Evolutionary conservation across 2,888 invertebrate genomes (phyloP), one percentile per base, ranked within the genome.

Genomic region (Cremastinae sp.): DNA sequence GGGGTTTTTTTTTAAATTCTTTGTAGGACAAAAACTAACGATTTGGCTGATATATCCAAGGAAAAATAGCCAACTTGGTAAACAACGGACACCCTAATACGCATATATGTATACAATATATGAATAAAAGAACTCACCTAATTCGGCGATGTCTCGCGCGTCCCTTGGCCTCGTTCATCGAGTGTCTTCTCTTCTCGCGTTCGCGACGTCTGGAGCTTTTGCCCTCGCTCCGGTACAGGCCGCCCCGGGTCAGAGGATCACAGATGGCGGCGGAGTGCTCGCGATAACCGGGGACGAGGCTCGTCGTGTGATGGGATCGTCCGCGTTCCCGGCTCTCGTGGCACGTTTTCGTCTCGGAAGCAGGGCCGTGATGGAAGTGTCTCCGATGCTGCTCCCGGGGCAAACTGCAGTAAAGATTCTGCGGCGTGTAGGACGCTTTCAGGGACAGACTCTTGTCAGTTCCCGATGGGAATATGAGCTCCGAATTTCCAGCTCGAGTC

Each of bases 331-430:
- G 62, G 7, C 68, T 45, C 43, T 71, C 70, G 68, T 78, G 51
- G 51, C 43, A 49, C 36, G 64, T 28, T 49, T 76, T 78, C 56
- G 38, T 56, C 20, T 70, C 34, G 28, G 73, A 65, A 12, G 69
- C 78, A 16, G n/a, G n/a, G n/a, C n/a, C n/a, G n/a, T n/a, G n/a
- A n/a, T 82, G 75, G 62, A 71, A 75, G 62, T 84, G 83, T 38
- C 84, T 79, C 10, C 83, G 80, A 45, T 85, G 85, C 43, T 85
- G 86, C 12, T 89, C 89, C 0, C 88, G 80, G 4, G 89, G 89
- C 62, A 89, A 72, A 53, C 89, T 89, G 78, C 89, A 89, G 76
- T 89, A 89, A 5, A 89, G 80, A 75, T 89, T 89, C 58, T 88
- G 89, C 56, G 87, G 84, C 16, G 87, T 80, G 80, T 84, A 84